Evolutionary conservation across 2,888 invertebrate genomes (phyloP), one percentile per base, ranked within the genome.

Genomic region (Notocelia uddmanniana): DNA sequence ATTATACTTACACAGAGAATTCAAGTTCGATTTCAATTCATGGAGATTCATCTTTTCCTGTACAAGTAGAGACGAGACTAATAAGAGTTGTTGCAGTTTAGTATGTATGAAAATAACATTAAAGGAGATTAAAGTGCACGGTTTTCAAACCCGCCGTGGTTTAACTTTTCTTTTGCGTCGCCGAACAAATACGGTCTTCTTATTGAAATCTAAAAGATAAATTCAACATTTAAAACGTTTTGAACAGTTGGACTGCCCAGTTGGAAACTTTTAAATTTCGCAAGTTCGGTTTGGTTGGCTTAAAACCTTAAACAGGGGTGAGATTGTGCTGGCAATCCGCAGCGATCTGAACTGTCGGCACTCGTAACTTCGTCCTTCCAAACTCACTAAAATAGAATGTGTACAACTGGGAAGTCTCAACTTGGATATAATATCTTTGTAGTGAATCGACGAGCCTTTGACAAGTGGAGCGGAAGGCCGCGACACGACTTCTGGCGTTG

Each of bases 401-500:
- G 76, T 71, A 73, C 69, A 62, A 70, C 72, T 70, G 66, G 55
- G 72, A 71, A 72, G 71, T 73, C 59, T 74, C 69, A 80, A 83
- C 77, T 81, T 81, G 55, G 69, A 57, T 73, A 75, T 68, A 62
- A 72, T 76, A 76, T 78, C 77, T 82, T 80, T 82, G 80, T 78
- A 76, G 64, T 74, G 74, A 69, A 74, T 76, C 76, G 73, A 82
- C 78, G 76, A 83, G 81, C 80, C 79, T 80, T 78, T 78, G 78
- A 79, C 76, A 78, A 79, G 76, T 77, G 74, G 69, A 78, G 78
- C 77, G 76, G 69, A 76, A 75, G 68, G 67, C 73, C 73, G 70
- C 73, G 73, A 60, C 74, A 73, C 76, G 73, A 77, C 57, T 62
- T 62, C 34, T 72, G 68, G 48, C 55, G 72, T 62, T 68, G 67